Base-by-base conservation (phyloP, 2,113 vertebrate genomes). In the Anolis carolinensis region DNA sequence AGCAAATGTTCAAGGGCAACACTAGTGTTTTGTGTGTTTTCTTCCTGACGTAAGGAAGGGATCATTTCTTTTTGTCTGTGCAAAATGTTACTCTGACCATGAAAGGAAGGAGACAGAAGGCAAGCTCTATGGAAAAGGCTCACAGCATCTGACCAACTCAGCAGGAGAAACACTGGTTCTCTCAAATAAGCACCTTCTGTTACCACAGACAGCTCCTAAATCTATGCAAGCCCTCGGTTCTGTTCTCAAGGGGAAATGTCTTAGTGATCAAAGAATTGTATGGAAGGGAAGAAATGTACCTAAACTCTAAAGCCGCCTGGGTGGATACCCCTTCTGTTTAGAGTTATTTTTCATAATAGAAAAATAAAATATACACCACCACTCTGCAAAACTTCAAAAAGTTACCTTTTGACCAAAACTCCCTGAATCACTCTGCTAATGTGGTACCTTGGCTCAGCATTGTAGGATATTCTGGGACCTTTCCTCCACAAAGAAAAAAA, bases 81-180 rank as follows among this genome's bases (percentile, higher is more conserved):
- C 92, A 96, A 96, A 97, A 96, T 89, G 63, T 94, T 95, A 94
- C 94, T 94, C 93, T 95, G 93, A 81, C 85, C 82, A 55, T 95
- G 87, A 96, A 96, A 95, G 90, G 93, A 94, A 95, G 87, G 92
- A 95, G 92, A 95, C 95, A 95, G 96, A 96, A 95, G 95, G 94
- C 91, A 94, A 89, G 93, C 74, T 93, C 92, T 91, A 62, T 92
- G 94, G 93, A 91, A 94, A 95, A 95, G 90, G 92, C 87, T 68
- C 93, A 88, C 91, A 94, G 92, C 89, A 25, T 94, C 91, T 90
- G 94, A 93, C 92, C 91, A 94, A 90, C 95, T 91, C 95, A 94
- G 95, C 86, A 85, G 92, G 92, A 90, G 93, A 92, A 95, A 93
- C 81, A 81, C 91, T 90, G 86, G 50, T 91, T 95, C 93, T 88